Evolutionary conservation across 2,113 vertebrate genomes (phyloP).

Genomic region (Cyphomyrus discorhynchus): DNA sequence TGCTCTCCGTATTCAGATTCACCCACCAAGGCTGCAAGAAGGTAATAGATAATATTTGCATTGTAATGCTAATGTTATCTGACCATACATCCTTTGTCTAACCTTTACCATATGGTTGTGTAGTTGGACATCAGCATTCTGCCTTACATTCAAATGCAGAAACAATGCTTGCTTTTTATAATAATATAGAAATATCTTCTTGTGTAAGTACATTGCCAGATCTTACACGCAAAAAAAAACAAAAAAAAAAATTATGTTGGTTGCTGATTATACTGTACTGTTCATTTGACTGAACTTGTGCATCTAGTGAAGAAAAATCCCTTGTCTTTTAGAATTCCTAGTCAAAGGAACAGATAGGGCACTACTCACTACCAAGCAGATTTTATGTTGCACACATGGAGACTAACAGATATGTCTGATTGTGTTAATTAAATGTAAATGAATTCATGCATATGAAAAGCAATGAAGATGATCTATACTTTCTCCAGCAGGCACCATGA

Average conservation of each 20-base stretch:
- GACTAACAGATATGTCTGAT: not conserved
- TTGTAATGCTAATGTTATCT: not conserved
- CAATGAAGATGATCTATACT: slow-evolving; percentile 7
- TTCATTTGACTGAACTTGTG: not conserved
- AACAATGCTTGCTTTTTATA: not conserved
- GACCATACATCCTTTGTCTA: not conserved
- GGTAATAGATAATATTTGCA: not conserved
- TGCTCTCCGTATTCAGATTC: not conserved
- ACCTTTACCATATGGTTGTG: not conserved
- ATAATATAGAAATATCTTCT: not conserved
- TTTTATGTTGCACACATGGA: not conserved
- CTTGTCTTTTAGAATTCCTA: not conserved
- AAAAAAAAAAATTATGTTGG: not conserved
- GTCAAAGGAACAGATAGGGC: not conserved
- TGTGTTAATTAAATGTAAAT: slow-evolving; percentile 22
- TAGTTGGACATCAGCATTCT: not conserved
- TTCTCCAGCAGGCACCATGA: not conserved
- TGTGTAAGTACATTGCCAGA: not conserved
- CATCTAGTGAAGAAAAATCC: not conserved
- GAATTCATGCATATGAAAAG: not conserved
- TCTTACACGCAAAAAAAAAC: not conserved
- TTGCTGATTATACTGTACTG: not conserved
- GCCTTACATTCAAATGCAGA: not conserved
- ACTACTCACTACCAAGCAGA: not conserved
- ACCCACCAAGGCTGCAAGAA: not conserved